These are phyloP conservation scores for Subanguina moxae DNA, from an alignment of 1,140 invertebrate species.

Conservation along the genomic window DNA sequence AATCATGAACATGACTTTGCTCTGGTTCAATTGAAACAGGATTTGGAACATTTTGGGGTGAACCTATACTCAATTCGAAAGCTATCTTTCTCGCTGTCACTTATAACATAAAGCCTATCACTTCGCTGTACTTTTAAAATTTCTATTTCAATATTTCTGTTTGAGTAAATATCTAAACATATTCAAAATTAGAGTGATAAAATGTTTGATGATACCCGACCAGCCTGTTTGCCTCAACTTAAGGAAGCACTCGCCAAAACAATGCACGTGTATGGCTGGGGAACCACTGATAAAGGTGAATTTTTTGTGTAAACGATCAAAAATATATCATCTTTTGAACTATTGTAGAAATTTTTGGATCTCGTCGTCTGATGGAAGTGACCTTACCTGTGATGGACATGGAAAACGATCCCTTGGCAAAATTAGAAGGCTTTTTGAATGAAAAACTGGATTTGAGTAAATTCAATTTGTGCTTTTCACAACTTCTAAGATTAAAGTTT, in stretches of 20 bases:
- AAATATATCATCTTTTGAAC: neutral
- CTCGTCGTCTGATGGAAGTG: neutral
- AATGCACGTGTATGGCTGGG: slow-evolving; percentile 5
- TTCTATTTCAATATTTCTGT: too few relatives aligned
- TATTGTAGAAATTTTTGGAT: neutral
- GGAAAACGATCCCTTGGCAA: neutral
- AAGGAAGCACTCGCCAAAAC: neutral
- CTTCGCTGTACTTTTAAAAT: too few relatives aligned
- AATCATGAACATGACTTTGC: neutral
- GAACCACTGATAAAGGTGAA: neutral
- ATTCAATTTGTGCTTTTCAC: neutral
- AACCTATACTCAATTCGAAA: neutral
- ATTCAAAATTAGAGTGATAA: neutral
- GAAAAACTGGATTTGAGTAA: neutral
- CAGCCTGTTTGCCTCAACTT: neutral
- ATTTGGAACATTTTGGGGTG: neutral
- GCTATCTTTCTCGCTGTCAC: too few relatives aligned
- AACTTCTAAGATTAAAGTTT: neutral
- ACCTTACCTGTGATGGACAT: neutral
- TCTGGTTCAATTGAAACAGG: neutral
- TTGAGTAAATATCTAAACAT: too few relatives aligned
- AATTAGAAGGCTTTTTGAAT: neutral
- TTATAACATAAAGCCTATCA: too few relatives aligned
- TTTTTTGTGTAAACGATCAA: neutral
- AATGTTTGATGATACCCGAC: neutral